A percentile compares a stretch with the other conserved stretches of the same genome.
Evolutionary conservation across 2,797 vertebrate species (phyloP).

Genomic region (Alcedo quadribrachys): DNA sequence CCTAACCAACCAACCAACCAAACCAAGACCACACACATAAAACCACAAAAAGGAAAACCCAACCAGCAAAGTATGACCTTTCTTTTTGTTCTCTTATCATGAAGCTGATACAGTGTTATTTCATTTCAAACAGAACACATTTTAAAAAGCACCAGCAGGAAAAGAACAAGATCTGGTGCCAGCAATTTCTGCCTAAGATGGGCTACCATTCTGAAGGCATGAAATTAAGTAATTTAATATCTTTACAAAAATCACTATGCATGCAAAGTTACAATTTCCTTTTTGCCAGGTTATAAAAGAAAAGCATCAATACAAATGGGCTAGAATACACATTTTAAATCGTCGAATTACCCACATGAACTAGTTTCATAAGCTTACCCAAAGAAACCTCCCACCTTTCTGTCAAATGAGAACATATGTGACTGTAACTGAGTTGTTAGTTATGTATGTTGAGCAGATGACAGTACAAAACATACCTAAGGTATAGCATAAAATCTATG

Average conservation of each 20-base stretch:
- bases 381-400: not conserved
- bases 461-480: not conserved
- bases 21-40: too few species aligned
- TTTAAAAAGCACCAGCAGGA: not conserved
- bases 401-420: accelerated
- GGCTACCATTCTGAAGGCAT: not conserved
- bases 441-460: not conserved
- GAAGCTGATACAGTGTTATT: not conserved
- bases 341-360: not conserved
- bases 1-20: accelerated
- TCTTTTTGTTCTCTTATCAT: not conserved
- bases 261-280: not conserved
- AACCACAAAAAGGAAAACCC: too few species aligned
- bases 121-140: accelerated
- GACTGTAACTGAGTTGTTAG: not conserved
- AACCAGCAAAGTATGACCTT: not conserved
- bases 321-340: not conserved
- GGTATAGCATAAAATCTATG: not conserved
- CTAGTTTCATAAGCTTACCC: not conserved
- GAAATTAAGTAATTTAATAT: not conserved
- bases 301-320: not conserved
- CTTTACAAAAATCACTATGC: not conserved
- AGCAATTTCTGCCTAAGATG: not conserved
- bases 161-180: not conserved
- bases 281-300: not conserved